Evolutionary conservation across 2,113 vertebrate genomes (phyloP), one percentile per base, ranked within the genome.

Genomic region (Todiramphus saurophagus): DNA sequence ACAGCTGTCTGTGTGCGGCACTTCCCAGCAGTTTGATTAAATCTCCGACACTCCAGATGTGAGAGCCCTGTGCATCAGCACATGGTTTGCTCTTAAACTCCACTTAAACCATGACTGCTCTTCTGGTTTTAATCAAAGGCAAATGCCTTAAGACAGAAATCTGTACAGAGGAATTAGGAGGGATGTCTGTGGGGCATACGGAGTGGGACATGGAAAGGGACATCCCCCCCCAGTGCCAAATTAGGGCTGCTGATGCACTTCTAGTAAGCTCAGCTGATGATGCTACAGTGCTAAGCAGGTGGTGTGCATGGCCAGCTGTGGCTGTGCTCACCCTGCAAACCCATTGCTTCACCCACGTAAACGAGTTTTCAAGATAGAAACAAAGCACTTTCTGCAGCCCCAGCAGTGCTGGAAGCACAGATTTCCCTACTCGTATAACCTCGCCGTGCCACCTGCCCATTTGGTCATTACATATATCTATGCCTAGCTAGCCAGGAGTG

Each of bases 71-170:
- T 46, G 86, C 87, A 72, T 75, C 2, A 1, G 90, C 95, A 90
- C 89, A 90, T 83, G 93, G 6, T 87, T 82, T 60, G 78, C 88
- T 96, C 92, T 94, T 97, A 93, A 93, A 95, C 92, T 95, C 95
- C 87, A 62, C 94, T 96, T 97, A 97, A 97, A 94, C 92, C 62
- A 0, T 93, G 96, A 97, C 95, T 97, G 97, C 97, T 97, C 97
- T 97, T 97, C 96, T 97, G 95, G 83, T 89, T 97, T 96, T 97
- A 97, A 97, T 97, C 97, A 97, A 96, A 97, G 94, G 59, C 89
- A 96, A 94, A 94, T 81, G 90, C 90, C 94, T 97, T 96, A 95
- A 97, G 97, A 95, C 94, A 94, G 91, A 96, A 97, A 96, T 94
- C 96, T 96, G 75, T 80, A 94, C 81, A 14, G 46, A 90, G 96